Evolutionary conservation across 2,888 invertebrate genomes (phyloP).

Genomic region (Mythimna impura): DNA sequence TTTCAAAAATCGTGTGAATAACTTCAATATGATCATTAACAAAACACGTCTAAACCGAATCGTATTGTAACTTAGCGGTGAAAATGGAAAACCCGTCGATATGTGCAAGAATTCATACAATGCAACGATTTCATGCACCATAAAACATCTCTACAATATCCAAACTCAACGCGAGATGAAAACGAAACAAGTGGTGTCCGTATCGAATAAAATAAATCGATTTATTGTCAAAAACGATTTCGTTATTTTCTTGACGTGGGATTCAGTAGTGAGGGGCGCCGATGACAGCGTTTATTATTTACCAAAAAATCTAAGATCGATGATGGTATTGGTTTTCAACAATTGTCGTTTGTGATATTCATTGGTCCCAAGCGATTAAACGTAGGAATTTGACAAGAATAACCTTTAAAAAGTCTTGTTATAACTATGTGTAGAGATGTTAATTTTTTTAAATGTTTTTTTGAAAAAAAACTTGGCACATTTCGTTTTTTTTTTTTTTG

Average conservation of each 20-base stretch:
- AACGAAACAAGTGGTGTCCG: constrained; percentile 84
- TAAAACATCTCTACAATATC: constrained; percentile 84
- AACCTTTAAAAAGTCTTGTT: neutral
- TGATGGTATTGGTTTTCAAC: constrained; percentile 57
- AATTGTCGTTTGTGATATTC: constrained; percentile 48
- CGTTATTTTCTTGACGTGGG: constrained; percentile 82
- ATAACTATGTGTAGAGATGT: too few relatives aligned
- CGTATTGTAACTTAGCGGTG: constrained; percentile 81
- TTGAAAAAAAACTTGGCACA: too few relatives aligned
- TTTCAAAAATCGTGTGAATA: constrained; percentile 76
- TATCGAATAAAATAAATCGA: constrained; percentile 89
- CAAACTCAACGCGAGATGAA: constrained; percentile 80
- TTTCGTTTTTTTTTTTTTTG: too few relatives aligned
- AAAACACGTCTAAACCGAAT: constrained; percentile 79
- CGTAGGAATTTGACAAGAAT: neutral
- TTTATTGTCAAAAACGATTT: constrained; percentile 86
- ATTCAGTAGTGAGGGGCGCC: constrained; percentile 72
- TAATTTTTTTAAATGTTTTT: too few relatives aligned
- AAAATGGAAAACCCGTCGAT: constrained; percentile 86
- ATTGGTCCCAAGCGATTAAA: constrained; percentile 7
- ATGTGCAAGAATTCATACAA: constrained; percentile 81
- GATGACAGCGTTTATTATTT: constrained; percentile 77
- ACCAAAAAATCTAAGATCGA: constrained; percentile 67
- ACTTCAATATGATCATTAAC: constrained; percentile 80
- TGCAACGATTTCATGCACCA: constrained; percentile 89